Evolutionary conservation across 2,797 vertebrate genomes (phyloP).

Genomic region (Enteromius paludinosus): DNA sequence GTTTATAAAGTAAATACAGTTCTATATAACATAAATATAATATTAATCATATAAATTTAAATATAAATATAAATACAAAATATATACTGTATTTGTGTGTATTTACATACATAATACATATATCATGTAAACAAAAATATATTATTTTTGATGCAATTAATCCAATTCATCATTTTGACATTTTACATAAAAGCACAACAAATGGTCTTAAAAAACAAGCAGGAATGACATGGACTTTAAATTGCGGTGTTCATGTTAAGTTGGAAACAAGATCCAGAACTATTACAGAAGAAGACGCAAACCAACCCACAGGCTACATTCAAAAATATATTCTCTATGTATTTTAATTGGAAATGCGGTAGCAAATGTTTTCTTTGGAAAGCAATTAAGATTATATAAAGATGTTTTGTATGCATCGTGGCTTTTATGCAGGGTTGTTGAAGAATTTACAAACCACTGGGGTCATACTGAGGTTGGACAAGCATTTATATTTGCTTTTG

Average conservation of each 20-base stretch:
- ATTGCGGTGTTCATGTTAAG: slow-evolving; percentile 68
- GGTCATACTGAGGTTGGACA: background rate
- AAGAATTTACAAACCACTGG: slow-evolving; percentile 60
- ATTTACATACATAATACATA: too few species aligned
- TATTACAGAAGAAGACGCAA: slow-evolving; percentile 64
- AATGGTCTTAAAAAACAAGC: background rate
- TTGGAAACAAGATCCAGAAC: slow-evolving; percentile 64
- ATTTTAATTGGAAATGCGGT: slow-evolving; percentile 83
- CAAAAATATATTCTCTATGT: slow-evolving; percentile 75
- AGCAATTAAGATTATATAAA: slow-evolving; percentile 79
- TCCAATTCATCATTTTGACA: background rate
- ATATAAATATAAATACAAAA: too few species aligned
- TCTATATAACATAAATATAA: too few species aligned
- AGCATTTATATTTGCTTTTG: background rate
- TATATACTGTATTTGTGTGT: too few species aligned
- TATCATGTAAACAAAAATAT: too few species aligned
- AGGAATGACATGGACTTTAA: slow-evolving; percentile 42
- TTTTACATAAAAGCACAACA: background rate
- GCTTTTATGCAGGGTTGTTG: slow-evolving; percentile 53
- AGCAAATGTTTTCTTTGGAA: slow-evolving; percentile 75
- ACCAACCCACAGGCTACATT: slow-evolving; percentile 68
- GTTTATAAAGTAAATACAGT: too few species aligned
- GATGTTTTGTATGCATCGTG: slow-evolving; percentile 67
- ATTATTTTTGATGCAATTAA: too few species aligned
- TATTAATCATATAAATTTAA: too few species aligned